A percentile compares a stretch with the other conserved stretches of the same genome.
Conservation (phyloP, 1,140 invertebrate genomes). For the Drosophila ohnishii region DNA sequence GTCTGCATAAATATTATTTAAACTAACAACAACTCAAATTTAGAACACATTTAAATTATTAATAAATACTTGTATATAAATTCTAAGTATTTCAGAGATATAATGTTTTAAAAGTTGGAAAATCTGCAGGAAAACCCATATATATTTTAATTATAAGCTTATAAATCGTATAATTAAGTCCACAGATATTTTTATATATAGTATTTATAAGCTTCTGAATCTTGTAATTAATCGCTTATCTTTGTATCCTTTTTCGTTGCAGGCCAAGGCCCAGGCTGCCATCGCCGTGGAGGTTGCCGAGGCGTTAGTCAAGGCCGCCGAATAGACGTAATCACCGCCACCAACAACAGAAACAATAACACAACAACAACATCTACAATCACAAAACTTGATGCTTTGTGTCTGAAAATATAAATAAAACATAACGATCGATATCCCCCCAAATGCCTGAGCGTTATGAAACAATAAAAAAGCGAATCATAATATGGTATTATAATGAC, state of each 20-base stretch:
- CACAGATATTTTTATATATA: too few species aligned
- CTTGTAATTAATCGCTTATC: background rate
- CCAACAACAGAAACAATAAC: slow-evolving; percentile 27
- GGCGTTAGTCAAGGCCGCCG: slow-evolving; percentile 93
- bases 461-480: slow-evolving; percentile 71
- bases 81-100: background rate
- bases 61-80: too few species aligned
- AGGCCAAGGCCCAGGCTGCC: slow-evolving; percentile 95
- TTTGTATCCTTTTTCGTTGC: slow-evolving; percentile 46
- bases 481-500: slow-evolving; percentile 61
- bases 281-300: slow-evolving; percentile 98
- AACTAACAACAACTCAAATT: background rate
- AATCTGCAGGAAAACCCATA: background rate
- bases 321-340: slow-evolving; percentile 84
- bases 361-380: slow-evolving; percentile 35
- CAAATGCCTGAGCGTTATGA: slow-evolving; percentile 63
- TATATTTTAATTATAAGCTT: too few species aligned
- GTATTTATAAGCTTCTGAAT: background rate
- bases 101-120: background rate
- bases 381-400: slow-evolving; percentile 54
- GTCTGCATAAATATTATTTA: too few species aligned
- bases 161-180: background rate
- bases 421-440: slow-evolving; percentile 50
- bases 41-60: background rate
- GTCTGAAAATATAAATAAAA: slow-evolving; percentile 67